Evolutionary conservation across 2,888 invertebrate genomes (phyloP), one percentile per base, ranked within the genome.

Genomic region (Synergus laeviventris): DNA sequence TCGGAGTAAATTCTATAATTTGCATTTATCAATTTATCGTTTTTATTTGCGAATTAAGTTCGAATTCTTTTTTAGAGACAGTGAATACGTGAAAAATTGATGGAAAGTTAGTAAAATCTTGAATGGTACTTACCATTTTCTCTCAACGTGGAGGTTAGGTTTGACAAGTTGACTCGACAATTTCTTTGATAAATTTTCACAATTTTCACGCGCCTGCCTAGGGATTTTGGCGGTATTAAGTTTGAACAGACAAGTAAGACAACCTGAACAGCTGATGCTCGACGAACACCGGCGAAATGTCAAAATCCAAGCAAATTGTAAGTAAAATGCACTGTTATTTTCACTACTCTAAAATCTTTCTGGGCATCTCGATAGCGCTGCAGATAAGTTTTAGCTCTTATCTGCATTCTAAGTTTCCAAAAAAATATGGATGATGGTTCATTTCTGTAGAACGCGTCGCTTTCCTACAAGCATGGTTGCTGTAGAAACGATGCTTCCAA

Each of bases 301-400:
- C 91, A 91, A 91, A 90, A 87, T 86, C 87, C 81, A 88, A 86
- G 84, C 87, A 88, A 89, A 89, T 91, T 84, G 91, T 91, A 89
- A 91, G 91, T 89, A 82, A 60, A 81, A 78, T 56, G 24, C 62
- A 38, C 9, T 42, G 38, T 45, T 8, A 12, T 39, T 36, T 54
- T 54, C 16, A 61, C 38, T 49, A n/a, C 38, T 76, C 7, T 0
- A 54, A n/a, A 12, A 11, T 62, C 18, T 38, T 7, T 12, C 31
- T 21, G n/a, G 39, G 14, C 16, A 4, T 45, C 36, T 54, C 5
- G 38, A 21, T 54, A 5, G 14, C 9, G n/a, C 14, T 38, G 21
- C 39, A 2, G 16, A 39, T 38, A 38, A 38, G 11, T 24, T 39
- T 1, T 16, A 24, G 49, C 31, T 38, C 14, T 31, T 59, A 8